Evolutionary conservation across 2,113 vertebrate species (phyloP).

Genomic region (Dasyornis broadbenti): DNA sequence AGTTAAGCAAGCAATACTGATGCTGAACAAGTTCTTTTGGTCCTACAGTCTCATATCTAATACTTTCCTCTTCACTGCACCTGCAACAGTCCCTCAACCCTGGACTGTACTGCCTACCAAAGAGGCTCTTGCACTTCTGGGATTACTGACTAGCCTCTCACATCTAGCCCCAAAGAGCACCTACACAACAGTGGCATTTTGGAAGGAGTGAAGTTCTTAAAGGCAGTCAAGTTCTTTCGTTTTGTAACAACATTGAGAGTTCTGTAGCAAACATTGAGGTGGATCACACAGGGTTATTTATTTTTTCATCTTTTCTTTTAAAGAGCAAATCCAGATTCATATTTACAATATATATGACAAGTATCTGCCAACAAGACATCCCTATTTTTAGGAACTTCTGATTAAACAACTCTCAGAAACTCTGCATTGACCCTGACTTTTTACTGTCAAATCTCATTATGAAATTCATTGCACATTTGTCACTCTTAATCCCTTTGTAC

Average conservation of each 20-base stretch:
- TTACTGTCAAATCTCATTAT: background rate
- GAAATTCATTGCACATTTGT: background rate
- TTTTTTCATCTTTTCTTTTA: background rate
- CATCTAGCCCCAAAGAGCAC: background rate
- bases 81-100: background rate
- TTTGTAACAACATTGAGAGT: background rate
- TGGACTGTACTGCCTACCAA: background rate
- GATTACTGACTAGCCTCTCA: background rate
- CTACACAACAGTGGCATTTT: background rate
- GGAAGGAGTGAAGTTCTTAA: background rate
- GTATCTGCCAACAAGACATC: background rate
- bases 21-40: background rate
- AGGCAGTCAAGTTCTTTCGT: background rate
- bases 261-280: background rate
- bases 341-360: background rate
- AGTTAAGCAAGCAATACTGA: background rate
- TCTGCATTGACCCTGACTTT: background rate
- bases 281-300: background rate
- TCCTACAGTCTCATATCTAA: background rate
- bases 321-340: background rate
- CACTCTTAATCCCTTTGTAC: background rate
- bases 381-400: background rate
- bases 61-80: background rate
- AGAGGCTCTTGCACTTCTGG: background rate
- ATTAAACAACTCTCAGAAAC: background rate